These are phyloP conservation scores for Agrochola litura DNA, from an alignment of 2,888 invertebrate genomes.

Conservation along the genomic window DNA sequence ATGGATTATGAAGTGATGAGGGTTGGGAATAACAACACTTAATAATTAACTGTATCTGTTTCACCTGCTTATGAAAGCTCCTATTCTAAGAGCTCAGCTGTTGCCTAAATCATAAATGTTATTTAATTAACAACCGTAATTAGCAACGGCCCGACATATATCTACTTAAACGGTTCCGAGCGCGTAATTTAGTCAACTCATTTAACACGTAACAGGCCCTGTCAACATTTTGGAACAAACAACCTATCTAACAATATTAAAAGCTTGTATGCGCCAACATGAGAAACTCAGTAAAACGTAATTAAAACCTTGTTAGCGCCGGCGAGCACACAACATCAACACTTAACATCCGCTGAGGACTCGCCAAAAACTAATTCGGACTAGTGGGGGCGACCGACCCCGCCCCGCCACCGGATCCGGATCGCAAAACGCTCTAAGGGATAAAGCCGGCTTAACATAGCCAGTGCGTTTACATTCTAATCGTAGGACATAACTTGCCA, in stretches of 20 bases:
- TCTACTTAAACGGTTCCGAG: constrained; percentile 42
- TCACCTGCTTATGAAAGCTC: constrained; percentile 21
- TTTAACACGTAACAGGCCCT: constrained; percentile 66
- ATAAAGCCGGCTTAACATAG: constrained; percentile 75
- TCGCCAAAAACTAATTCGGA: constrained; percentile 85
- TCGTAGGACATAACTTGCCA: constrained; percentile 62
- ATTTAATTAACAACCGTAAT: constrained; percentile 61
- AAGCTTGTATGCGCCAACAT: constrained; percentile 74
- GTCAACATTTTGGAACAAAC: constrained; percentile 73
- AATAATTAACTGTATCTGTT: constrained; percentile 48
- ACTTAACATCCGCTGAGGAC: constrained; percentile 78
- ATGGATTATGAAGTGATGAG: constrained; percentile 52
- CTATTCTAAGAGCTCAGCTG: constrained; percentile 34
- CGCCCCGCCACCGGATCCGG: constrained; percentile 63
- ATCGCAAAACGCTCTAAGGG: constrained; percentile 73
- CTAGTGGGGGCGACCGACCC: constrained; percentile 65
- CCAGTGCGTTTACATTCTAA: constrained; percentile 71
- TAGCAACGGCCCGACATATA: constrained; percentile 35
- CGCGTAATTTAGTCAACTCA: constrained; percentile 61
- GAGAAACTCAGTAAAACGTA: constrained; percentile 78
- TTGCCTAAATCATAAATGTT: constrained; percentile 39
- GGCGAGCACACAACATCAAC: constrained; percentile 79
- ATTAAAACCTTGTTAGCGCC: constrained; percentile 85
- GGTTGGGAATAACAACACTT: constrained; percentile 35
- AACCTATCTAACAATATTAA: constrained; percentile 74